Base-by-base conservation (phyloP, 2,797 vertebrate genomes). In the Benthosema pterotum region DNA sequence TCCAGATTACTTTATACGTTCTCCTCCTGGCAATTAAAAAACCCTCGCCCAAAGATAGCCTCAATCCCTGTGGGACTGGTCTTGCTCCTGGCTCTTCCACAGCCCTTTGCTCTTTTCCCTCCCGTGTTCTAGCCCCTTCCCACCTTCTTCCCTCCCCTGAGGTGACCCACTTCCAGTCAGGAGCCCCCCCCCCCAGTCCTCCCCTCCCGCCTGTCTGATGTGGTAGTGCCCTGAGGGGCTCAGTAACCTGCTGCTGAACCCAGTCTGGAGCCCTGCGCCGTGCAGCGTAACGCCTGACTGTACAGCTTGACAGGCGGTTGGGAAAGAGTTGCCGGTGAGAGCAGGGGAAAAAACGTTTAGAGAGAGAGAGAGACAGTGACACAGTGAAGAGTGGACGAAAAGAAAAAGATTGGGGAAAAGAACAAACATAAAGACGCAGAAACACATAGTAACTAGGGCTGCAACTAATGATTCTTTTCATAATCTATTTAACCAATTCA, bases 181-280 rank as follows among this genome's bases (percentile, higher is more conserved):
- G 58, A 73, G 58, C 72, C 67, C 71, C 74, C 75, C 74, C 71
- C 71, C 55, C 70, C 79, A 84, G 69, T 74, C 72, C 43, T 53
- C 79, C 62, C 52, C 15, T 49, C 63, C 52, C 15, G 51, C 63
- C 60, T 60, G 81, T 83, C 74, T 85, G 77, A 80, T 78, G 81
- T 59, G 68, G 74, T 67, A 61, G 55, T 67, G 71, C 83, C 86
- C 78, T 62, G 67, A 74, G 78, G 85, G 87, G 72, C 77, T 77
- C 79, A 74, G 67, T 86, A 87, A 87, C 86, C 89, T 72, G 52
- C 73, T 62, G 80, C 71, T 91, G 89, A 89, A 88, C 87, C 61
- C 83, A 76, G 79, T 67, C 84, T 86, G 63, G 32, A 80, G 88
- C 77, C 85, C 81, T 73, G 71, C 48, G 64, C 68, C 54, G 62